Conservation (phyloP, 2,797 vertebrate species). For the Vespertilio murinus region DNA sequence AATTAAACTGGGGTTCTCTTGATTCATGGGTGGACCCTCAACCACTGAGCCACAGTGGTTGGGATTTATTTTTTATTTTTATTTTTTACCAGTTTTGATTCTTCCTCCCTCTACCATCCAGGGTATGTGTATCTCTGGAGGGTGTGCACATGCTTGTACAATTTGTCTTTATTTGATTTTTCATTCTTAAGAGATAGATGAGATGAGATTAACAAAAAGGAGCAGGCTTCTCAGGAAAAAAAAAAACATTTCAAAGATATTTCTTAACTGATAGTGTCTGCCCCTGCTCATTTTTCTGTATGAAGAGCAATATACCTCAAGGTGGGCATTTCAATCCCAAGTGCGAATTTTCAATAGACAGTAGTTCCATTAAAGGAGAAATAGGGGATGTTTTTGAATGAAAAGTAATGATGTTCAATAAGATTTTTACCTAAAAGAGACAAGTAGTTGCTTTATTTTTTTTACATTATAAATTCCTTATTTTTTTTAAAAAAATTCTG, state of each 20-base stretch:
- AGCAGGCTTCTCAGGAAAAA: background rate
- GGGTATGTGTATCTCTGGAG: background rate
- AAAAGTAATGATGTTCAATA: background rate
- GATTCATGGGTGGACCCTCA: too few relatives aligned
- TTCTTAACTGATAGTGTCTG: conserved; percentile 2
- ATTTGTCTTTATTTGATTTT: conserved; percentile 28
- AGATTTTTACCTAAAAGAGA: conserved; percentile 26
- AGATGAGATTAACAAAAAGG: background rate
- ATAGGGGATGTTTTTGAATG: background rate
- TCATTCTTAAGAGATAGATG: conserved; percentile 21
- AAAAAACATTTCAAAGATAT: background rate
- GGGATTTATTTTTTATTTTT: too few relatives aligned
- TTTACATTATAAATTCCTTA: background rate
- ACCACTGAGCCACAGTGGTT: too few relatives aligned
- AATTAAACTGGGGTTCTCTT: too few relatives aligned
- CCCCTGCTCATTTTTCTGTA: background rate
- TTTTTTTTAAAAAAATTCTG: background rate
- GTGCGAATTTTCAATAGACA: background rate
- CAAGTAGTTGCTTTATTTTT: background rate
- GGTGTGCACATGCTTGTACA: background rate
- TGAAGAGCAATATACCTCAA: background rate
- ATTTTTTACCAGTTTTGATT: background rate
- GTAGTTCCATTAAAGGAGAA: background rate
- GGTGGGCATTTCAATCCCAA: background rate
- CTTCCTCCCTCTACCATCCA: background rate